These are phyloP conservation scores for Notiomystis cincta DNA, from an alignment of 2,113 vertebrate species.

Conservation along the genomic window DNA sequence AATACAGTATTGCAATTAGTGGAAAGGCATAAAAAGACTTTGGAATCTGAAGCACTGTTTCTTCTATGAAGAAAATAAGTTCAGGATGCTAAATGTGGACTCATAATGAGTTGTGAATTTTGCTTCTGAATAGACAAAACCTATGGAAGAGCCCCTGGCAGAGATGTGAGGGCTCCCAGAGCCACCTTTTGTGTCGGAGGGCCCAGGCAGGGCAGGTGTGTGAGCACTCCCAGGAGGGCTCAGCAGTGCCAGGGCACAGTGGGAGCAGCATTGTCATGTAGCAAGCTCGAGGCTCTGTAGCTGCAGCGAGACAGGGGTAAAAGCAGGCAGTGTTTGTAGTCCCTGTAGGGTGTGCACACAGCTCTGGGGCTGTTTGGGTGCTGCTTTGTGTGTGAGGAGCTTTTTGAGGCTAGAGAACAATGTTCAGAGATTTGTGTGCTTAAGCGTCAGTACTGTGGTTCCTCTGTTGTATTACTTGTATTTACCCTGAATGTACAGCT, in stretches of 20 bases:
- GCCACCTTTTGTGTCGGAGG: neutral
- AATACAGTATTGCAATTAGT: neutral
- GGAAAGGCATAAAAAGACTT: neutral
- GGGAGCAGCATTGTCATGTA: fast-evolving
- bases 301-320: neutral
- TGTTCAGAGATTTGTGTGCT: neutral
- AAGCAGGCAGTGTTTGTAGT: fast-evolving
- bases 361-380: neutral
- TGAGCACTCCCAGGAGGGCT: fast-evolving
- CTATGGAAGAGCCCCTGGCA: neutral
- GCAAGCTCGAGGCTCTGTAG: fast-evolving
- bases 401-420: neutral
- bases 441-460: neutral
- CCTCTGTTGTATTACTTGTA: neutral
- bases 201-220: neutral
- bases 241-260: fast-evolving
- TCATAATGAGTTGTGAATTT: neutral
- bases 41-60: neutral
- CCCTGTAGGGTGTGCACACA: fast-evolving
- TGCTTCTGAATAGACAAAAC: neutral
- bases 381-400: neutral
- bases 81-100: neutral
- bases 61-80: neutral
- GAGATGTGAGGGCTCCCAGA: neutral
- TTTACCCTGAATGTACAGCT: neutral